phyloP scores from a whole-genome alignment of 2,797 vertebrate genomes.

The Gymnoscopelus braueri region DNA sequence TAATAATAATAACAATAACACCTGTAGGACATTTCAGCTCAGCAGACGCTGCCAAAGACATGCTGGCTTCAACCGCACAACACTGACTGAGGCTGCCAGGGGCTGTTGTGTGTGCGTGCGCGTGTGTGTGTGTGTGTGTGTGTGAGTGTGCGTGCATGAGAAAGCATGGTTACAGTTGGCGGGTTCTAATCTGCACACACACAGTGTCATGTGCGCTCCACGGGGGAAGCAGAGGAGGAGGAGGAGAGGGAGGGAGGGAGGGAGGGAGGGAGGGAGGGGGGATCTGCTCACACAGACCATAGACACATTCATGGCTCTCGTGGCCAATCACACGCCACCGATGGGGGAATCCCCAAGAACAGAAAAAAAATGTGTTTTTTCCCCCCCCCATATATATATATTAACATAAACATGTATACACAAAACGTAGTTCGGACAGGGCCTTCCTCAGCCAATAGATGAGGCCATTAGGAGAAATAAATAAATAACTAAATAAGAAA shows the following conservation, averaged over 20 bases:
- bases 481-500: slow-evolving; percentile 45
- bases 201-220: slow-evolving; percentile 30
- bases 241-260: slow-evolving; percentile 8
- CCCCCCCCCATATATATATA: too few relatives aligned
- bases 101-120: background rate
- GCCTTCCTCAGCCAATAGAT: slow-evolving; percentile 62
- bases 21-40: slow-evolving; percentile 32
- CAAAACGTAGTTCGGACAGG: slow-evolving; percentile 51
- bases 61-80: background rate
- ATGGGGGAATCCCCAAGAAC: slow-evolving; percentile 75
- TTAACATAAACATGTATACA: slow-evolving; percentile 22
- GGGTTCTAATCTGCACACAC: slow-evolving; percentile 52
- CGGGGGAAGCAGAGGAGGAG: slow-evolving; percentile 18
- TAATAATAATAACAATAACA: too few relatives aligned
- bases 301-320: slow-evolving; percentile 63
- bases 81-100: slow-evolving; percentile 14
- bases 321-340: slow-evolving; percentile 61
- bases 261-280: background rate
- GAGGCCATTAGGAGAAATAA: slow-evolving; percentile 65
- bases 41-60: too few relatives aligned
- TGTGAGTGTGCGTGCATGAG: background rate
- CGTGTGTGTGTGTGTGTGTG: background rate
- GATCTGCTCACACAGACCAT: slow-evolving; percentile 45
- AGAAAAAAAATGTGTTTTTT: background rate
- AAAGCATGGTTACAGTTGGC: slow-evolving; percentile 26